Evolutionary conservation across 2,113 vertebrate species (phyloP).

Genomic region (Cheirogaleus medius): DNA sequence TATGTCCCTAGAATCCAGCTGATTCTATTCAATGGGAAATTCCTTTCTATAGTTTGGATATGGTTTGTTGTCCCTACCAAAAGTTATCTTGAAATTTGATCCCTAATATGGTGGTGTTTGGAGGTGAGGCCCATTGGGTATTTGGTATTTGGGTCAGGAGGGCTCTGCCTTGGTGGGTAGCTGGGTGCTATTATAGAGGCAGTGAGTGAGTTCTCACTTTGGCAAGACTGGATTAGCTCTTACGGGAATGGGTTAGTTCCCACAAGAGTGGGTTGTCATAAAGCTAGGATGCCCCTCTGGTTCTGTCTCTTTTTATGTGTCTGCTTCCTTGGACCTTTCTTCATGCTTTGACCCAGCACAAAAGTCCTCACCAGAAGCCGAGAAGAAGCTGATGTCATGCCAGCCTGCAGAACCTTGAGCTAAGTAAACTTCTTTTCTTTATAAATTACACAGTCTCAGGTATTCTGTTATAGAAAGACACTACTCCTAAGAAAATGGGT

Average conservation of each 20-base stretch:
- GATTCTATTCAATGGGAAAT: constrained; percentile 10
- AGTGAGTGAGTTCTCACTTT: background rate
- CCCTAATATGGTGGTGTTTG: background rate
- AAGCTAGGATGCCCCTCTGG: background rate
- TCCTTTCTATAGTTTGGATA: background rate
- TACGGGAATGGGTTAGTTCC: background rate
- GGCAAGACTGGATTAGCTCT: background rate
- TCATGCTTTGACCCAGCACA: background rate
- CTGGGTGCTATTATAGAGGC: background rate
- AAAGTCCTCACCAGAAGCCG: background rate
- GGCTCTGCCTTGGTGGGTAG: background rate
- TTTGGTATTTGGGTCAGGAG: background rate
- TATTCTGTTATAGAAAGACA: background rate
- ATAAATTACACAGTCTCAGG: background rate
- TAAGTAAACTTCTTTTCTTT: background rate
- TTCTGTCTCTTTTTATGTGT: background rate
- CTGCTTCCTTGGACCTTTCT: background rate
- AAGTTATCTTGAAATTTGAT: background rate
- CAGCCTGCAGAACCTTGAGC: background rate
- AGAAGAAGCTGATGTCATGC: background rate
- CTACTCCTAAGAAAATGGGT: background rate
- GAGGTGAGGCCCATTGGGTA: background rate
- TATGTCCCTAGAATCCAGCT: background rate
- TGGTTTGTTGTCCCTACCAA: background rate
- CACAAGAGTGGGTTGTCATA: background rate